Percentiles rank a stretch among this genome's conserved stretches.
phyloP scores from a whole-genome alignment of 2,797 vertebrate species.

The Melanogrammus aeglefinus region DNA sequence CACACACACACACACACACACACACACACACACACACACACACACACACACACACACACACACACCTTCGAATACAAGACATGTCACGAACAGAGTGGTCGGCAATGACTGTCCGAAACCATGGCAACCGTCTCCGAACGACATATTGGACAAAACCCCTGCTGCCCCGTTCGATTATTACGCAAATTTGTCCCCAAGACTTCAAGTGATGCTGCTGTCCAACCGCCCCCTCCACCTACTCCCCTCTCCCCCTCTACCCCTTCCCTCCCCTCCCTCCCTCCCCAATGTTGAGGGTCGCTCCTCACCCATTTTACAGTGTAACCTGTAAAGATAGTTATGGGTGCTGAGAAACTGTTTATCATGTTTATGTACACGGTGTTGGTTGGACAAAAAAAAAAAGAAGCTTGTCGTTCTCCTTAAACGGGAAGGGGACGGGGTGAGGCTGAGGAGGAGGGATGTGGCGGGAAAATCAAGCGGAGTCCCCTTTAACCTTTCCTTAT shows the following conservation, averaged over 20 bases:
- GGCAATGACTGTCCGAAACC: conserved; percentile 62
- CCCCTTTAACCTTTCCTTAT: conserved; percentile 66
- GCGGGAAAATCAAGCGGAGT: conserved; percentile 29
- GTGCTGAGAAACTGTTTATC: conserved; percentile 66
- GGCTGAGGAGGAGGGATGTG: conserved; percentile 14
- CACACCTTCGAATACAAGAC: conserved; percentile 29
- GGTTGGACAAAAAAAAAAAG: conserved; percentile 51
- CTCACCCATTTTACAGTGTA: conserved; percentile 67
- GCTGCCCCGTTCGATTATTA: conserved; percentile 50
- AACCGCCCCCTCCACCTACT: conserved; percentile 26
- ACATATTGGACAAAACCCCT: conserved; percentile 58
- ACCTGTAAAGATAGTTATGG: conserved; percentile 69
- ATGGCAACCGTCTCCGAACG: conserved; percentile 64
- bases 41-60: neutral
- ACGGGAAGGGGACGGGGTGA: conserved; percentile 46
- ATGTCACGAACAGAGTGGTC: conserved; percentile 70
- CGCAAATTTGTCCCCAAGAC: conserved; percentile 78
- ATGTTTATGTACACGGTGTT: conserved; percentile 64
- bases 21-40: conserved; percentile 19
- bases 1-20: too few relatives aligned
- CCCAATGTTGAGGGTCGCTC: conserved; percentile 64
- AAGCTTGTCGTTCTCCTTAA: neutral
- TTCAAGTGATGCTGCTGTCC: conserved; percentile 78
- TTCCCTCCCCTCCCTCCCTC: conserved; percentile 10
- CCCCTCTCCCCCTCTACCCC: neutral